Evolutionary conservation across 2,888 invertebrate species (phyloP), one percentile per base, ranked within the genome.

Genomic region (Oscheius sp.): DNA sequence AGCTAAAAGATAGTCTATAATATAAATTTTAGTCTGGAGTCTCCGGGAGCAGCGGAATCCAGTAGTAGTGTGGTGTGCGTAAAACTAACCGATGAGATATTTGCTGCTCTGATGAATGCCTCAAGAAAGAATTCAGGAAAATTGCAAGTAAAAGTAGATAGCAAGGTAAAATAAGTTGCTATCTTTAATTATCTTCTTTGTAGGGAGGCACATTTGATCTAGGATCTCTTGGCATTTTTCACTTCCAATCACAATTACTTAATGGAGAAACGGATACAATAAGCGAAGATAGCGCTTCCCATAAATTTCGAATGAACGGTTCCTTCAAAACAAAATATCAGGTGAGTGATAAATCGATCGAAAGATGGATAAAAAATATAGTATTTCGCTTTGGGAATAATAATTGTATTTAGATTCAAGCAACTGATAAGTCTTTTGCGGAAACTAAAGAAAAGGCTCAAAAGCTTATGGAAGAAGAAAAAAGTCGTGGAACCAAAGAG

Each of bases 21-120:
- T n/a, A n/a, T n/a, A n/a, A n/a, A n/a, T 42, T 69, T 37, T 25
- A 69, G 69, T 12, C 52, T 69, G 25, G 69, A 64, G 53, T 50
- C 58, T n/a, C 48, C 64, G 52, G 64, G 42, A 34, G 37, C 39
- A 20, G 63, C 64, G 42, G 63, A 50, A 39, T 17, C 69, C 37
- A 55, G 65, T 31, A 64, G 55, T 55, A n/a, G n/a, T n/a, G 78
- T 77, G 33, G 73, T 76, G 25, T 71, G 78, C 73, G 69, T 84
- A 23, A 82, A 82, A 53, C 58, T 84, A 50, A 84, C 84, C 10
- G 84, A 84, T 68, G 84, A 84, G 50, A 79, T 82, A 66, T 73
- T 76, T 34, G 70, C 74, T 20, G 82, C 80, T 25, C 67, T 82
- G 29, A 63, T 69, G 29, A 66, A 66, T 29, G 74, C 76, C 3